phyloP scores from a whole-genome alignment of 2,888 invertebrate genomes.

The Diadegma fenestrale region DNA sequence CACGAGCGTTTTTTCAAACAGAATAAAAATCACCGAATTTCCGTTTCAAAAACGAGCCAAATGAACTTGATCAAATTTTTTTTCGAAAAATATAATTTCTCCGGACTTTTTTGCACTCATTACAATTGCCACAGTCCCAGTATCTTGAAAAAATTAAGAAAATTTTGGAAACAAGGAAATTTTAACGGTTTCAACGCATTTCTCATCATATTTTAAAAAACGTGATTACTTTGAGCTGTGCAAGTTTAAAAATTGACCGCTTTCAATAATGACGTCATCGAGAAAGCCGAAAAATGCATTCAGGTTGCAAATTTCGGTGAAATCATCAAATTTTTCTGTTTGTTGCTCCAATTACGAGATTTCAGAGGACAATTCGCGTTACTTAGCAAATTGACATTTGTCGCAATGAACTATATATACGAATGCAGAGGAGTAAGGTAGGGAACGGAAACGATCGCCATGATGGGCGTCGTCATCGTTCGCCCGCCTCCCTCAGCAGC shows the following conservation, averaged over 20 bases:
- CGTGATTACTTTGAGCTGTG: background rate
- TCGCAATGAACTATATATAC: background rate
- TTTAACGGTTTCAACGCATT: too few species aligned
- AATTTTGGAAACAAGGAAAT: too few species aligned
- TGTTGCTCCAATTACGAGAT: background rate
- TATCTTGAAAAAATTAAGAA: too few species aligned
- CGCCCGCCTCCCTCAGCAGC: slow-evolving; percentile 59
- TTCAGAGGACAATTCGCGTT: slow-evolving; percentile 3
- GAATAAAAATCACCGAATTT: too few species aligned
- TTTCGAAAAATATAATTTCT: too few species aligned
- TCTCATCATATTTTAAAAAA: too few species aligned
- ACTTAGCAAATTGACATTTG: slow-evolving; percentile 38
- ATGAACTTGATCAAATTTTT: too few species aligned
- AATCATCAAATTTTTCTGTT: background rate
- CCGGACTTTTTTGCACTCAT: too few species aligned
- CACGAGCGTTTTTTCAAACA: too few species aligned
- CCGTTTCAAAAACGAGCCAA: too few species aligned
- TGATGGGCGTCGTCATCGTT: slow-evolving; percentile 79
- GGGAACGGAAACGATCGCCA: slow-evolving; percentile 76
- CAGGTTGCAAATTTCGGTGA: background rate
- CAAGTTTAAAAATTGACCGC: background rate
- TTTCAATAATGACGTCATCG: background rate
- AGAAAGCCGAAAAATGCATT: background rate
- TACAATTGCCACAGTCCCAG: too few species aligned
- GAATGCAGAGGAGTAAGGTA: slow-evolving; percentile 33